A percentile compares a stretch with the other conserved stretches of the same genome.
These are phyloP conservation scores for Cassiopea xamachana DNA, from an alignment of 30 jellyfish, hydroid and myxozoan genomes.

Conservation along the genomic window DNA sequence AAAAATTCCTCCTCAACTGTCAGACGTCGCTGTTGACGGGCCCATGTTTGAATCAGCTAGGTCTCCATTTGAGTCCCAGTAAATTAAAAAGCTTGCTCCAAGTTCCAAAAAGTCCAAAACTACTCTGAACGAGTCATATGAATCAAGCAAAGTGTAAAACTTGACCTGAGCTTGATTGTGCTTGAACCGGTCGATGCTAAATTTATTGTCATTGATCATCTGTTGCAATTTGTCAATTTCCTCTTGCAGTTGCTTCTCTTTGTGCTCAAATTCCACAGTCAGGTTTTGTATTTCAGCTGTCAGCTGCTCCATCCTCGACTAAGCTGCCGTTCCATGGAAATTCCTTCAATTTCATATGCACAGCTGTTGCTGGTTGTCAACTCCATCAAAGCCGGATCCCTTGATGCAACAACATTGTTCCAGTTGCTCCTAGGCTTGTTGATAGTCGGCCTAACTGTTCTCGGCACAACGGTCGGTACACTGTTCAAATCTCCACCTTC, in stretches of 20 bases:
- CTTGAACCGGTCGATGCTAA: slow-evolving; percentile 14
- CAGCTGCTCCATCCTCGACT: slow-evolving; percentile 31
- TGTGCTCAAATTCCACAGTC: slow-evolving; percentile 16
- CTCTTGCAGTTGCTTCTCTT: slow-evolving; percentile 34
- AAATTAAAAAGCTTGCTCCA: slow-evolving; percentile 32
- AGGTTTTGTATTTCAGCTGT: background rate
- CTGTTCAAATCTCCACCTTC: too few relatives aligned
- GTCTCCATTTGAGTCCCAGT: slow-evolving; percentile 27
- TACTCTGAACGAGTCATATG: slow-evolving; percentile 8
- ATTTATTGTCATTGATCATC: slow-evolving; percentile 6
- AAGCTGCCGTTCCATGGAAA: slow-evolving; percentile 1
- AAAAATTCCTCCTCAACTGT: slow-evolving; percentile 42
- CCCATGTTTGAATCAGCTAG: slow-evolving; percentile 17
- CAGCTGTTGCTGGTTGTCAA: too few relatives aligned
- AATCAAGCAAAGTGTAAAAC: slow-evolving; percentile 40
- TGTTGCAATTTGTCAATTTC: slow-evolving; percentile 4
- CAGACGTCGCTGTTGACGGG: slow-evolving; percentile 13
- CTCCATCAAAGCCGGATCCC: too few relatives aligned
- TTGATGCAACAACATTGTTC: too few relatives aligned
- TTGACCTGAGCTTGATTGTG: slow-evolving; percentile 37
- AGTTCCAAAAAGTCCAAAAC: slow-evolving; percentile 28
- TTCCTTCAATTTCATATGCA: too few relatives aligned
- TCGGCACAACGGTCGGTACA: too few relatives aligned
- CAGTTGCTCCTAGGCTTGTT: too few relatives aligned
- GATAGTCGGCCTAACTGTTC: too few relatives aligned